These are phyloP conservation scores for Sebastes minor DNA, from an alignment of 2,797 vertebrate genomes.

Conservation along the genomic window DNA sequence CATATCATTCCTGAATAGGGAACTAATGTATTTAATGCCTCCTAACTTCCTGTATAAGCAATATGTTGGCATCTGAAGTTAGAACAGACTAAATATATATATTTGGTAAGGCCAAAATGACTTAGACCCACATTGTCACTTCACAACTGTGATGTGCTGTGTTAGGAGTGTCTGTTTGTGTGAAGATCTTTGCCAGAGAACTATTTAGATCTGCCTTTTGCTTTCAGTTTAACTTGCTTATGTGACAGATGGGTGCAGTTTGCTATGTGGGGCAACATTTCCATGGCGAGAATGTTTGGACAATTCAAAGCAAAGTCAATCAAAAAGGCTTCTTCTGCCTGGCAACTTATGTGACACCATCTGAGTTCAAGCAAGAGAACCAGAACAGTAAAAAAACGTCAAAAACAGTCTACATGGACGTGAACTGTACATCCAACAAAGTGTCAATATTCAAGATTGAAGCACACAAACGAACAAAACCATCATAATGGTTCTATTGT, in stretches of 20 bases:
- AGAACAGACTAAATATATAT: neutral
- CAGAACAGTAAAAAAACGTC: neutral
- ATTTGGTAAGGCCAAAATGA: conserved; percentile 15
- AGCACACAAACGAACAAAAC: neutral
- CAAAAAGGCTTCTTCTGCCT: conserved; percentile 23
- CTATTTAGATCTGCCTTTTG: conserved; percentile 53
- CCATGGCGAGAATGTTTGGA: conserved; percentile 33
- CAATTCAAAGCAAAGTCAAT: conserved; percentile 43
- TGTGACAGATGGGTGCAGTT: conserved; percentile 60
- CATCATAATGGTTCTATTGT: neutral
- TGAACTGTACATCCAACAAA: neutral
- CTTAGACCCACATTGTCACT: conserved; percentile 20
- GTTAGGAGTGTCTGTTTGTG: conserved; percentile 52
- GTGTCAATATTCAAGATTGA: neutral
- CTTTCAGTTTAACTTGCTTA: conserved; percentile 60
- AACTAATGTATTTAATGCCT: neutral
- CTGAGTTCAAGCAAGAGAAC: conserved; percentile 23
- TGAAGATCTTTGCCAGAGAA: conserved; percentile 34
- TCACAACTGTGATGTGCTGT: conserved; percentile 29
- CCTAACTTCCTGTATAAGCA: neutral
- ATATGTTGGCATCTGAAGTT: neutral
- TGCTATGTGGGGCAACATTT: conserved; percentile 31
- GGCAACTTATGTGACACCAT: conserved; percentile 14
- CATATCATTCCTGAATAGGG: neutral
- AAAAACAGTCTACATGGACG: neutral